These are phyloP conservation scores for Mionectes macconnelli DNA, from an alignment of 2,113 vertebrate genomes.

Conservation along the genomic window DNA sequence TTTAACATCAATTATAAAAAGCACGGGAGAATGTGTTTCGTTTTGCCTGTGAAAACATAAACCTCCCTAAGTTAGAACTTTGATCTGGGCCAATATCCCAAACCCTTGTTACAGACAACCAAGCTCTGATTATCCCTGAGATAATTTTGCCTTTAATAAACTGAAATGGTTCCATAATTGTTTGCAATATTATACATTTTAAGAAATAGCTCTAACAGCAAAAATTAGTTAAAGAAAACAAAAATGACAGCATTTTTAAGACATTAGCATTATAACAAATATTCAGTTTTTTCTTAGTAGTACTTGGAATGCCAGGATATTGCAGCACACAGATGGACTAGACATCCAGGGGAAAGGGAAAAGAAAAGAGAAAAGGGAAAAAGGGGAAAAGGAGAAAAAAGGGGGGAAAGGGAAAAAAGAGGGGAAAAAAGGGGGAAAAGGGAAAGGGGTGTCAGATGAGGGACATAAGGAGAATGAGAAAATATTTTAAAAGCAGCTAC, in stretches of 20 bases:
- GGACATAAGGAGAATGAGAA: neutral
- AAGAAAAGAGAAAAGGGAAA: too few species aligned
- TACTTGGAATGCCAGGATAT: neutral
- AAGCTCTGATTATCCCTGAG: neutral
- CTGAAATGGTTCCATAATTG: rapidly evolving
- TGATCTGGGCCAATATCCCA: neutral
- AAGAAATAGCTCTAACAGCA: neutral
- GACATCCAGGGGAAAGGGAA: neutral
- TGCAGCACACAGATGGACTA: neutral
- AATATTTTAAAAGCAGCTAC: neutral
- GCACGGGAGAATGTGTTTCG: rapidly evolving
- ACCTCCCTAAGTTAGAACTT: neutral
- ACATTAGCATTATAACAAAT: neutral
- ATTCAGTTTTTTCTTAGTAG: neutral
- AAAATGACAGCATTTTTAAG: neutral
- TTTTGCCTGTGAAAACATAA: neutral
- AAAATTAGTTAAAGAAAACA: neutral
- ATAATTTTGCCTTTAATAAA: neutral
- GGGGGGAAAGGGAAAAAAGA: neutral
- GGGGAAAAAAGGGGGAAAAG: too few species aligned
- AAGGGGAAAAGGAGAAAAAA: too few species aligned
- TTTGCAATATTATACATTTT: neutral
- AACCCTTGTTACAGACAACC: neutral
- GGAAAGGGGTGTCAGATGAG: neutral
- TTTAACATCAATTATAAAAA: neutral